A percentile compares a stretch with the other conserved stretches of the same genome.
phyloP scores from a whole-genome alignment of 1,140 invertebrate genomes.

The Cyclina sinensis region DNA sequence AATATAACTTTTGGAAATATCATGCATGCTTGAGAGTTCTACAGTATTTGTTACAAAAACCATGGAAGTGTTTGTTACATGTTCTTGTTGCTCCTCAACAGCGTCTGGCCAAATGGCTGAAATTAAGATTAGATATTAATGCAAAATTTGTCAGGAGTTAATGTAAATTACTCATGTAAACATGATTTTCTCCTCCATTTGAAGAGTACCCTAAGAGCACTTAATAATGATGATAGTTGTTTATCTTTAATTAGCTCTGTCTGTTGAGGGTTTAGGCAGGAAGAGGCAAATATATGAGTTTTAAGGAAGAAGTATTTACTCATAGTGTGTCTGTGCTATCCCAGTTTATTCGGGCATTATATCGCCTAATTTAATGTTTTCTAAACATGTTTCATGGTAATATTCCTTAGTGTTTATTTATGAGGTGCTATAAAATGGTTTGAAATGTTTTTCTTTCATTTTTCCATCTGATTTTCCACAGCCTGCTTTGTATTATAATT shows the following conservation, averaged over 20 bases:
- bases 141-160: background rate
- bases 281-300: conserved; percentile 1
- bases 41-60: background rate
- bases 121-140: background rate
- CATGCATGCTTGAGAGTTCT: no score
- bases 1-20: no score
- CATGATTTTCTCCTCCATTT: conserved; percentile 23
- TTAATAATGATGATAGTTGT: conserved; percentile 9
- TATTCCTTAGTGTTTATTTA: background rate
- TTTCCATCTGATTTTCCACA: no score
- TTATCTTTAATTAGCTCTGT: conserved; percentile 31
- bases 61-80: background rate
- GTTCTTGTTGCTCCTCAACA: no score
- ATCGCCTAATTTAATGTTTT: conserved; percentile 13
- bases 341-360: background rate
- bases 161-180: conserved; percentile 28
- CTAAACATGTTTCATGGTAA: background rate
- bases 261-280: background rate
- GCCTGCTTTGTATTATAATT: no score
- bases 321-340: background rate
- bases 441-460: background rate
- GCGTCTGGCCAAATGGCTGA: background rate
- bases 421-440: background rate
- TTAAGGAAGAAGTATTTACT: conserved; percentile 23
- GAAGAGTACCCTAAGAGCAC: background rate